Evolutionary conservation across 1,140 invertebrate genomes (phyloP), one percentile per base, ranked within the genome.

Genomic region (Gonatopus flavifemur): DNA sequence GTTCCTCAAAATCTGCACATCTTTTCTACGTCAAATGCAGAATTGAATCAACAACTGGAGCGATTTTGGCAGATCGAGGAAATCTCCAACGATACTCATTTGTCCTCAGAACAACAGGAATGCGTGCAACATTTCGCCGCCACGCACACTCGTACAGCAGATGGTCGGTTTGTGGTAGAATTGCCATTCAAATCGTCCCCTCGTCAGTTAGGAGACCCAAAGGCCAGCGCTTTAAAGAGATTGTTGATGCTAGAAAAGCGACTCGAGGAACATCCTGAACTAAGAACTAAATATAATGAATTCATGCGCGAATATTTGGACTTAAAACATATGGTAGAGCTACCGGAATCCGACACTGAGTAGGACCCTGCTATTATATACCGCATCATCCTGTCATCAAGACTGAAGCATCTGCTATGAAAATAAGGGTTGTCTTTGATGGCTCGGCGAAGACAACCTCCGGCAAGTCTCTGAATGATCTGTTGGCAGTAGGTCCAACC

Each of bases 401-500:
- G 6, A 21, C 21, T 3, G 15, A 20, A 10, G 57, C 49, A 10
- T 25, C 42, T 2, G 55, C 58, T 2, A 62, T 49, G 3, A 59
- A 59, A 25, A 20, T 75, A 0, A 49, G 72, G 1, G 53, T 67
- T 4, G 73, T 76, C 0, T 73, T 69, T 53, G 63, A 76, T 8
- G 28, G 13, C 0, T 43, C 41, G 10, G 18, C 13, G 7, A 2
- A 1, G 30, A 31, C 32, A 0, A 24, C 43, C 10, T 21, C 43
- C 1, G 43, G 30, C 19, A 7, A 9, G 0, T 16, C 43, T 0
- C 9, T 45, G n/a, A 45, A 45, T 2, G 7, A 45, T 13, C 5
- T 35, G 1, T 12, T 45, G 1, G 25, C 24, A 16, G 15, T 35
- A 0, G 43, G 32, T 15, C 30, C 32, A 1, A 24, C 21, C 1